Percentiles rank a stretch among this genome's conserved stretches.
These are phyloP conservation scores for Fratercula arctica DNA, from an alignment of 2,797 vertebrate species.

Conservation along the genomic window DNA sequence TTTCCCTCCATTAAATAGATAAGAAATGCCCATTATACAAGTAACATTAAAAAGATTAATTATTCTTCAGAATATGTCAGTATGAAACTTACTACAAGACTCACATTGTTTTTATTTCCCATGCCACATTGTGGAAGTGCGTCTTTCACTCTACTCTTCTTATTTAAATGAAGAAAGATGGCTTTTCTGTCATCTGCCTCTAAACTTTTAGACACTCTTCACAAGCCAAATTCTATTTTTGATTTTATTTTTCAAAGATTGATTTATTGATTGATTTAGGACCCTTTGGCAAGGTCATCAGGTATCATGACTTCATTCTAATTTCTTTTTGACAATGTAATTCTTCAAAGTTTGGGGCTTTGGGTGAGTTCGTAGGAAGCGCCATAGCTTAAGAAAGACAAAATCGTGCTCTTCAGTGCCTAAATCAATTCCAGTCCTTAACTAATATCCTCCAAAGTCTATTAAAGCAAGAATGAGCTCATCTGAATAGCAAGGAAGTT, in stretches of 20 bases:
- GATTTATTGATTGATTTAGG: background rate
- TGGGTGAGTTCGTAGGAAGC: background rate
- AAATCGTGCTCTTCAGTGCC: background rate
- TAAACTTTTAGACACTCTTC: background rate
- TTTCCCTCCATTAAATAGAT: background rate
- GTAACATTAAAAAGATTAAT: background rate
- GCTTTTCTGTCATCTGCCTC: background rate
- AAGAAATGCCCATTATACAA: background rate
- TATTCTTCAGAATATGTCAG: background rate
- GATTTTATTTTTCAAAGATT: background rate
- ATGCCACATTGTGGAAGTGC: background rate
- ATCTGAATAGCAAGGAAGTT: slow-evolving; percentile 10
- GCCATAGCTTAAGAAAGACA: background rate
- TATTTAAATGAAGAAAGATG: background rate
- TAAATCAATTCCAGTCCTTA: slow-evolving; percentile 17
- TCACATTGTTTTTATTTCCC: background rate
- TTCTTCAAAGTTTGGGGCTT: background rate
- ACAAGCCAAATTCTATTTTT: background rate
- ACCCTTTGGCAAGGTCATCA: background rate
- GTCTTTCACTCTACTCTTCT: background rate
- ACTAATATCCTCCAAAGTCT: slow-evolving; percentile 11
- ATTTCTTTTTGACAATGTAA: background rate
- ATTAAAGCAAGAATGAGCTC: slow-evolving; percentile 27
- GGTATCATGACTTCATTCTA: background rate
- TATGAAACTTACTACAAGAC: background rate